phyloP scores from a whole-genome alignment of 2,113 vertebrate species.

The Leptosomus discolor region DNA sequence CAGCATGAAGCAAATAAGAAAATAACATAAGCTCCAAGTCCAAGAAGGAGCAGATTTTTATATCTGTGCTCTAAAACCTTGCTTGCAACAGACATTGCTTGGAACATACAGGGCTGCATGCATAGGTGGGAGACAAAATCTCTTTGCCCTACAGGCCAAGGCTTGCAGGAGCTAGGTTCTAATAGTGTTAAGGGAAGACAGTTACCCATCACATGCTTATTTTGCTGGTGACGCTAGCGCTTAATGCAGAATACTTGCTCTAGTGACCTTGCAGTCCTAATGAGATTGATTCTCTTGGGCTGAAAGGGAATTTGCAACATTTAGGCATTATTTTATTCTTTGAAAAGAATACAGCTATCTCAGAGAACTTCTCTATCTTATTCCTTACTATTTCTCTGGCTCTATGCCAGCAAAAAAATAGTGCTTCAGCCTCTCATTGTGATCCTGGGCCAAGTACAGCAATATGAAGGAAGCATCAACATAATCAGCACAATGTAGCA shows the following conservation, averaged over 20 bases:
- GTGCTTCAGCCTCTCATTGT: slow-evolving; percentile 64
- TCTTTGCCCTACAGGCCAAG: neutral
- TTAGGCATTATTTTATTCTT: neutral
- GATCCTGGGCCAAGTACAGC: slow-evolving; percentile 77
- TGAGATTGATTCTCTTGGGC: neutral
- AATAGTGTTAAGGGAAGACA: neutral
- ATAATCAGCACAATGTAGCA: slow-evolving; percentile 68
- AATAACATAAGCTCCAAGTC: neutral
- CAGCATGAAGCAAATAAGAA: neutral
- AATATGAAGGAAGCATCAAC: slow-evolving; percentile 73
- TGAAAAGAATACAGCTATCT: neutral
- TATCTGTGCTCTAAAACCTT: neutral
- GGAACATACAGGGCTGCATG: neutral
- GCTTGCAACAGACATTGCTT: neutral
- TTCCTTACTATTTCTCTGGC: slow-evolving; percentile 51
- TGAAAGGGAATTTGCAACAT: neutral
- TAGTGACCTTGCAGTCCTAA: neutral
- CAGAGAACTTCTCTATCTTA: neutral
- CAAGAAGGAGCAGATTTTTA: neutral
- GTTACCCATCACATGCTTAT: neutral
- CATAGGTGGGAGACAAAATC: neutral
- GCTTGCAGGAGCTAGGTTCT: neutral
- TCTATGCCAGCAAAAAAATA: slow-evolving; percentile 62
- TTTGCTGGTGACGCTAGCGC: neutral
- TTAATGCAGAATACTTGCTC: neutral